Conservation (phyloP, 2,113 vertebrate genomes). For the Odocoileus hemionus region DNA sequence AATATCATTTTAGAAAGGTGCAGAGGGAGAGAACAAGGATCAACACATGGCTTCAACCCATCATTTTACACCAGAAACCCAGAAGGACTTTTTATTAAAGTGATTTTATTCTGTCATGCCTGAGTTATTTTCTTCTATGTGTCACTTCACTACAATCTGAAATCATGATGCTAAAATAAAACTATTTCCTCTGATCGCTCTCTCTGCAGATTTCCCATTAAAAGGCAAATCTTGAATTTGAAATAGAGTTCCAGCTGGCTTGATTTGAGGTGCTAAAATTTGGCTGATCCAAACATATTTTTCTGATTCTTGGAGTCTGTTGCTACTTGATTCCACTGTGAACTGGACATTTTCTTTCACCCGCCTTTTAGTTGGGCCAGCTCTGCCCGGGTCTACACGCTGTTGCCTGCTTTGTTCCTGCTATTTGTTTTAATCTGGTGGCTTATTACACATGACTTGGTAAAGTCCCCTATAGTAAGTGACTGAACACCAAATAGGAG, state of each 20-base stretch:
- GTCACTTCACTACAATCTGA: conserved; percentile 23
- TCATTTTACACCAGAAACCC: not conserved
- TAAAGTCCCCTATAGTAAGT: not conserved
- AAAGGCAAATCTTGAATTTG: conserved; percentile 46
- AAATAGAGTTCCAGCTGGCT: conserved; percentile 28
- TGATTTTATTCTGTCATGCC: not conserved
- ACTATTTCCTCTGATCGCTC: not conserved
- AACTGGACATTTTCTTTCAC: not conserved
- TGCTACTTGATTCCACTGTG: not conserved
- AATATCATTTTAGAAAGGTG: not conserved
- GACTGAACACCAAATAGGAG: not conserved
- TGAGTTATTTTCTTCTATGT: conserved; percentile 24
- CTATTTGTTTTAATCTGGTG: not conserved
- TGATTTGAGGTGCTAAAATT: not conserved
- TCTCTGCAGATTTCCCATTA: not conserved
- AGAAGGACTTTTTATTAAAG: conserved; percentile 16
- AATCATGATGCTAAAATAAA: conserved; percentile 32
- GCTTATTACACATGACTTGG: not conserved
- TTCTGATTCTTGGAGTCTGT: conserved; percentile 1
- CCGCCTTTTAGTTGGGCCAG: not conserved
- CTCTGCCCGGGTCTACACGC: not conserved
- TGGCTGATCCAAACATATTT: not conserved
- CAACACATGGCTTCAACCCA: not conserved
- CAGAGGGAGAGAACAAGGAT: not conserved
- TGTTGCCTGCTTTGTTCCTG: not conserved